Conservation (phyloP, 2,797 vertebrate species). For the Coranthus polyacanthus region DNA sequence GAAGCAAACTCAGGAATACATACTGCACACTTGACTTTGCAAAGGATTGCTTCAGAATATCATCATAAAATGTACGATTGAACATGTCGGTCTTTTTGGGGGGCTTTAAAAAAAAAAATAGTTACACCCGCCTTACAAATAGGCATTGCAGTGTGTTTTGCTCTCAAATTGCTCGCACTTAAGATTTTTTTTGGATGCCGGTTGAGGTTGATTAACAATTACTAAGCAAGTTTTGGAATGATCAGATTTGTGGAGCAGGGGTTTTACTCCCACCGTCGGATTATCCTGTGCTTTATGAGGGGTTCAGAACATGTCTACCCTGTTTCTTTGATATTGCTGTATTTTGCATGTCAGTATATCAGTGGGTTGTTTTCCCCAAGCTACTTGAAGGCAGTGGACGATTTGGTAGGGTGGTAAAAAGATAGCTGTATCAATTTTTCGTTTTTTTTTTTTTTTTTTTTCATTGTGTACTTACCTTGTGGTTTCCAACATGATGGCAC, state of each 20-base stretch:
- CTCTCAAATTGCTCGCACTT: conserved; percentile 46
- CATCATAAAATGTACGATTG: conserved; percentile 50
- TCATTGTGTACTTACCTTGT: conserved; percentile 33
- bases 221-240: conserved; percentile 46
- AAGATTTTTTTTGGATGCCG: conserved; percentile 23
- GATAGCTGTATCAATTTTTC: conserved; percentile 31
- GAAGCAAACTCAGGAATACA: conserved; percentile 85
- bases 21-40: conserved; percentile 75
- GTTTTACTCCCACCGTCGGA: conserved; percentile 36
- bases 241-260: conserved; percentile 27
- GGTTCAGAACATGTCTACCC: conserved; percentile 48
- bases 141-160: conserved; percentile 43
- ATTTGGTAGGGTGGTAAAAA: conserved; percentile 40
- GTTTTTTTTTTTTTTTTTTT: conserved; percentile 25
- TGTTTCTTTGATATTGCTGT: conserved; percentile 73
- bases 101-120: conserved; percentile 49
- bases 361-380: conserved; percentile 57
- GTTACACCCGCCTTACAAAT: conserved; percentile 20
- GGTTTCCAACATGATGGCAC: conserved; percentile 43
- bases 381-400: conserved; percentile 51
- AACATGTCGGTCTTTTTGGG: conserved; percentile 26
- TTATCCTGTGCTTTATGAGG: conserved; percentile 40
- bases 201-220: conserved; percentile 37
- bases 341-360: conserved; percentile 77
- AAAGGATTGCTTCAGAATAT: conserved; percentile 70